These are phyloP conservation scores for Acromyrmex charruanus DNA, from an alignment of 1,140 invertebrate genomes.

Conservation along the genomic window DNA sequence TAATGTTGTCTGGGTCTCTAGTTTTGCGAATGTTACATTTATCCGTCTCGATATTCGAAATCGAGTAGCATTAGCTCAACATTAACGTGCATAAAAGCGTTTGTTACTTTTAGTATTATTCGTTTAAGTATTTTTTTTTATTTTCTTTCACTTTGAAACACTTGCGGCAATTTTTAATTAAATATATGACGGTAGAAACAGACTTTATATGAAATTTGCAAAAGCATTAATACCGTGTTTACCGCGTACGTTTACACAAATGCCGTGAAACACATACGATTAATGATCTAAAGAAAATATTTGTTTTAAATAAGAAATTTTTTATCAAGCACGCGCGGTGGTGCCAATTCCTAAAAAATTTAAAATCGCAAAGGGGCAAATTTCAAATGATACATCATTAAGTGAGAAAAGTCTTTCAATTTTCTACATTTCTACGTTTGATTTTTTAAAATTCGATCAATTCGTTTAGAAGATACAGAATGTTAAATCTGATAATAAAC, in stretches of 20 bases:
- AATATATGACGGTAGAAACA: constrained; percentile 3
- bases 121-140: neutral
- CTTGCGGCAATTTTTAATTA: constrained; percentile 24
- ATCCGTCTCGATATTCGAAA: neutral
- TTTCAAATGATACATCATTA: no score
- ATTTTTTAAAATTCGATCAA: no score
- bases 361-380: no score
- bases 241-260: constrained; percentile 4
- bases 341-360: no score
- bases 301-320: neutral
- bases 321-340: neutral
- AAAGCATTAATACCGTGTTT: no score
- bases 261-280: neutral
- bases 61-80: neutral
- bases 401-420: no score
- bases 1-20: no score
- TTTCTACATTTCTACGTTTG: no score
- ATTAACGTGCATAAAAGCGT: neutral
- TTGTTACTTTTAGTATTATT: neutral
- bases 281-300: neutral
- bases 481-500: no score
- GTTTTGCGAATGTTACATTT: neutral
- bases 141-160: neutral
- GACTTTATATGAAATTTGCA: neutral
- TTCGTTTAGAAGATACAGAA: no score